Percentiles rank a stretch among this genome's conserved stretches.
Evolutionary conservation across 2,797 vertebrate species (phyloP).

Genomic region (Danio tinwini): DNA sequence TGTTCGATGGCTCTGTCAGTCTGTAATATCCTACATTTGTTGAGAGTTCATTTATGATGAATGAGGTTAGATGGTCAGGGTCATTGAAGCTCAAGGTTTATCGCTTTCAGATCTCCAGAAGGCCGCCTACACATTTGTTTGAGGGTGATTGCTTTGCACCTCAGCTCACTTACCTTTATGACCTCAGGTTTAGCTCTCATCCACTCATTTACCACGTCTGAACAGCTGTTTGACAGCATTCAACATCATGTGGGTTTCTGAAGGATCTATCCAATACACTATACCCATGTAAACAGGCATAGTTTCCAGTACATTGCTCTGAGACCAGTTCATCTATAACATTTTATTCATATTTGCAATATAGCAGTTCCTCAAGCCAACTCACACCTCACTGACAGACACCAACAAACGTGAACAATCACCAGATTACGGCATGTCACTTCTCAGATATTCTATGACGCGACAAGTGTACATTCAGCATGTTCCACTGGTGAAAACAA

Average conservation of each 20-base stretch:
- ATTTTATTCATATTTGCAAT: background rate
- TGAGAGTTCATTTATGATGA: slow-evolving; percentile 5
- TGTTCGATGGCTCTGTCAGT: background rate
- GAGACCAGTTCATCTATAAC: background rate
- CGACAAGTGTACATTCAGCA: no score
- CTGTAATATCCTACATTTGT: background rate
- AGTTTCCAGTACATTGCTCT: background rate
- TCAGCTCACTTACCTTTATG: slow-evolving; percentile 18
- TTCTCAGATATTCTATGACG: no score
- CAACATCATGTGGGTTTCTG: background rate
- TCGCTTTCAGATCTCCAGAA: slow-evolving; percentile 9
- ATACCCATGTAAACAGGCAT: background rate
- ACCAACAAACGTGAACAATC: no score
- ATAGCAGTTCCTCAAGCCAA: background rate
- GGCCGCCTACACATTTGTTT: slow-evolving; percentile 3
- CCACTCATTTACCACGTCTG: background rate
- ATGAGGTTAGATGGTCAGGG: slow-evolving; percentile 29
- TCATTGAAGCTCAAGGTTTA: background rate
- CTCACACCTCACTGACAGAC: no score
- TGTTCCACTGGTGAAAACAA: no score
- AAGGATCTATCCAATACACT: no score
- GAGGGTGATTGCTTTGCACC: slow-evolving; percentile 18
- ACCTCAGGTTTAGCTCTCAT: slow-evolving; percentile 18
- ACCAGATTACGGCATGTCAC: no score
- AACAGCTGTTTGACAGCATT: background rate